A percentile compares a stretch with the other conserved stretches of the same genome.
These are phyloP conservation scores for Pyrgilauda ruficollis DNA, from an alignment of 2,113 vertebrate genomes.

Conservation along the genomic window DNA sequence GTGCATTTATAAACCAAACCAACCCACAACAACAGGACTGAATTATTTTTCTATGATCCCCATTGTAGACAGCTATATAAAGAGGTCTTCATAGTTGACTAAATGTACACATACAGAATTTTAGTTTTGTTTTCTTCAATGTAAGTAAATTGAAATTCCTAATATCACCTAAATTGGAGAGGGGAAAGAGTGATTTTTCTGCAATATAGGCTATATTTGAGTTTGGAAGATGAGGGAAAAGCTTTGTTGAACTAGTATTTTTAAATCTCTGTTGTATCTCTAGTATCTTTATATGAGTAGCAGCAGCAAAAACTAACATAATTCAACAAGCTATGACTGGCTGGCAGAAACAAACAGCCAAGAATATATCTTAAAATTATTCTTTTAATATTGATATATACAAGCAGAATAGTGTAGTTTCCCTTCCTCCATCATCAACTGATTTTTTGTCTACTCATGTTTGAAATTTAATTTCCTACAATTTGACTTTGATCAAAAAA, in stretches of 20 bases:
- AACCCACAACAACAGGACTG: not conserved
- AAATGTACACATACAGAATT: not conserved
- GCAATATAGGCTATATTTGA: not conserved
- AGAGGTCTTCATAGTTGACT: not conserved
- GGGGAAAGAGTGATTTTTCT: not conserved
- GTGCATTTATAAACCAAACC: not conserved
- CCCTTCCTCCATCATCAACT: not conserved
- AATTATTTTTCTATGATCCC: not conserved
- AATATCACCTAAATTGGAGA: not conserved
- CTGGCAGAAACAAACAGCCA: not conserved
- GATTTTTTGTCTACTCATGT: not conserved
- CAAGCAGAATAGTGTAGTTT: not conserved
- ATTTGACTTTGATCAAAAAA: not conserved
- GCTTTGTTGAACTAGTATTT: not conserved
- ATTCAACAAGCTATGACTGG: not conserved
- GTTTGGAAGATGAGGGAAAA: not conserved
- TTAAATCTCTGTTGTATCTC: not conserved
- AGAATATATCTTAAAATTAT: not conserved
- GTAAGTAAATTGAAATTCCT: not conserved
- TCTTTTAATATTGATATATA: not conserved
- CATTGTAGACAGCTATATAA: not conserved
- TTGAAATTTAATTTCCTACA: not conserved
- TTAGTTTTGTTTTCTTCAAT: not conserved
- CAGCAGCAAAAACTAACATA: not conserved
- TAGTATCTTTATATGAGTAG: not conserved